Percentiles rank a stretch among this genome's conserved stretches.
These are phyloP conservation scores for Pteropus alecto DNA, from an alignment of 2,113 vertebrate species.

Conservation along the genomic window DNA sequence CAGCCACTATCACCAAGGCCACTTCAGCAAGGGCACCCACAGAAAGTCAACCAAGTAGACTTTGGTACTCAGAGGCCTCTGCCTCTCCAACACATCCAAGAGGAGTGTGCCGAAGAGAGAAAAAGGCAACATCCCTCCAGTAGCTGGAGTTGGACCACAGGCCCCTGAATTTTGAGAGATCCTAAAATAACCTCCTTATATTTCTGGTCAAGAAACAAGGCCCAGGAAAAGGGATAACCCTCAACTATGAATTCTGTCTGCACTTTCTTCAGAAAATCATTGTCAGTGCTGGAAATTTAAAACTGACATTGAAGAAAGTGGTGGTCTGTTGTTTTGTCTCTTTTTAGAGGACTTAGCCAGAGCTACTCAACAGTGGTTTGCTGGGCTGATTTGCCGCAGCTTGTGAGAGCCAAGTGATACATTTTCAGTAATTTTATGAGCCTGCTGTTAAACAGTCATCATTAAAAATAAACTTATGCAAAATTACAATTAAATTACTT, in stretches of 20 bases:
- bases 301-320: accelerated
- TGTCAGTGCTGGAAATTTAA: not conserved
- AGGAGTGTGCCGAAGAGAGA: not conserved
- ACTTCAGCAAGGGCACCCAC: not conserved
- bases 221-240: not conserved
- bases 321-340: not conserved
- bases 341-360: not conserved
- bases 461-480: not conserved
- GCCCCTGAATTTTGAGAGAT: not conserved
- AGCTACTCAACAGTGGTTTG: not conserved
- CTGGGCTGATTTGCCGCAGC: too few relatives aligned
- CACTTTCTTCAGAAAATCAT: not conserved
- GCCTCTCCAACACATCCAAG: not conserved
- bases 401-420: not conserved
- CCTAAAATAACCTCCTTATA: not conserved
- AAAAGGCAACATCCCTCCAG: not conserved
- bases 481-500: not conserved
- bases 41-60: too few relatives aligned
- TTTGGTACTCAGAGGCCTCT: too few relatives aligned
- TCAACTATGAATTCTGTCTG: not conserved
- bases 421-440: not conserved
- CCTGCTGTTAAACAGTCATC: not conserved
- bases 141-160: not conserved
- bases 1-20: accelerated
- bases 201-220: not conserved